These are phyloP conservation scores for Petrolisthes cinctipes DNA, from an alignment of 2,888 invertebrate species.

Conservation along the genomic window DNA sequence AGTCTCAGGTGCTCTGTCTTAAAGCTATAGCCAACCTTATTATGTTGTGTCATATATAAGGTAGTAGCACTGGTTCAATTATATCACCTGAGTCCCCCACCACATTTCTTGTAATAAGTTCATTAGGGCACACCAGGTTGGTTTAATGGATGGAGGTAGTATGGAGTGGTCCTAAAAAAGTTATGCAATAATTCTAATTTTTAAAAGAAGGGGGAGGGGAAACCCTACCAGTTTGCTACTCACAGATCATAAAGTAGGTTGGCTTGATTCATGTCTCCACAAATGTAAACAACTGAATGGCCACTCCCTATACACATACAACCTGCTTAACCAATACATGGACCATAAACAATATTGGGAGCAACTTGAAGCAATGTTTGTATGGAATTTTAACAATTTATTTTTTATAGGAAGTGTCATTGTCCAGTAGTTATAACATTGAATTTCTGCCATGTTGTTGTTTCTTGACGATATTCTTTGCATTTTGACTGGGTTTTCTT, in stretches of 20 bases:
- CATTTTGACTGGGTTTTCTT: neutral
- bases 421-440: neutral
- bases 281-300: neutral
- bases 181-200: no score
- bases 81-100: no score
- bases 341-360: slow-evolving; percentile 28
- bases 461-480: neutral
- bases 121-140: no score
- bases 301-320: neutral
- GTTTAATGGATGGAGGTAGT: no score
- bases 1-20: no score
- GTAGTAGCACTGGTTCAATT: no score
- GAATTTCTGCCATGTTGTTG: neutral
- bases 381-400: slow-evolving; percentile 16
- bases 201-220: no score
- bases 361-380: slow-evolving; percentile 17
- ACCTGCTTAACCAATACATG: neutral
- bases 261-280: slow-evolving; percentile 2
- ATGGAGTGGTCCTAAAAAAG: no score
- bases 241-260: slow-evolving; percentile 5
- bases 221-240: no score
- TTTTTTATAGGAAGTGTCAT: neutral
- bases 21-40: no score
- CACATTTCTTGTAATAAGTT: no score
- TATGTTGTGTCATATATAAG: no score